Conservation (phyloP, 2,888 invertebrate genomes). For the Phanerotoma sp. region DNA sequence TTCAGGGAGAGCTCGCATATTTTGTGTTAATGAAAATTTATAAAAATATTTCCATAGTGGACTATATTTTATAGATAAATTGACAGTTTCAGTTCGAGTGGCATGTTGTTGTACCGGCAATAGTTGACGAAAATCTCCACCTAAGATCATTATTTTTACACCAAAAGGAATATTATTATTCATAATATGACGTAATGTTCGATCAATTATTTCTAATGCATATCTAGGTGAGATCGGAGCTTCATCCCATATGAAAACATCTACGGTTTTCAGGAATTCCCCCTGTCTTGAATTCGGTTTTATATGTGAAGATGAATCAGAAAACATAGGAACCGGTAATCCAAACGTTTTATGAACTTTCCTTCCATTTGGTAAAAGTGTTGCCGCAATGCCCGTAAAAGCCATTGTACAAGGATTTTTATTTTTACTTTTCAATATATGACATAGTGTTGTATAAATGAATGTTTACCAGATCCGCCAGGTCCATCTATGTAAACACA, state of each 20-base stretch:
- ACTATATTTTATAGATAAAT: background rate
- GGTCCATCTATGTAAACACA: background rate
- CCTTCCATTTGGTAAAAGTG: conserved; percentile 43
- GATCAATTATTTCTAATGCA: conserved; percentile 1
- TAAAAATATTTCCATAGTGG: background rate
- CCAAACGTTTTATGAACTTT: conserved; percentile 50
- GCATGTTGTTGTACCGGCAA: background rate
- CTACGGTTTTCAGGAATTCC: conserved; percentile 7
- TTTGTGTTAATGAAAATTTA: background rate
- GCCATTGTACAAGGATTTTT: conserved; percentile 27
- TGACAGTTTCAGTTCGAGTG: background rate
- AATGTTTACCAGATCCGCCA: background rate
- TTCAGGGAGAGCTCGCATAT: background rate
- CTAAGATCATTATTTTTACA: conserved; percentile 27
- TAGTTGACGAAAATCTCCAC: no score
- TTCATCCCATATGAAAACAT: background rate
- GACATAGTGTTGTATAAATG: background rate
- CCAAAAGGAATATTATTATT: conserved; percentile 18
- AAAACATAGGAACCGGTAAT: conserved; percentile 33
- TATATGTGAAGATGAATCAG: conserved; percentile 25
- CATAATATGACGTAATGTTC: conserved; percentile 2
- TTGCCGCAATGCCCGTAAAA: conserved; percentile 41
- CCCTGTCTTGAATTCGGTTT: conserved; percentile 28
- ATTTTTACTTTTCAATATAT: conserved; percentile 10
- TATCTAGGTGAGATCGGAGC: background rate